phyloP scores from a whole-genome alignment of 2,797 vertebrate species.

The Cuniculus paca region DNA sequence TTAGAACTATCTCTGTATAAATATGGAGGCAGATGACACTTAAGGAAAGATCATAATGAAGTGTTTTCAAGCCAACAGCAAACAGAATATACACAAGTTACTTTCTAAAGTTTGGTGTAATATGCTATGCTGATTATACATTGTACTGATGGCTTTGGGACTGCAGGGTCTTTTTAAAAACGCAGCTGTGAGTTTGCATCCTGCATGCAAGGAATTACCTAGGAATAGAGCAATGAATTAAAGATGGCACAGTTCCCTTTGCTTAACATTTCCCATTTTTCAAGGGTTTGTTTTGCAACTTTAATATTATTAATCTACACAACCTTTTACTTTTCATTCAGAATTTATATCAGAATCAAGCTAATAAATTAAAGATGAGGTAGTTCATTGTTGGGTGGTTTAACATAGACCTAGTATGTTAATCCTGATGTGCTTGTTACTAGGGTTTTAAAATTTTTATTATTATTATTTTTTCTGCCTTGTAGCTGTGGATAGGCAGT shows the following conservation, averaged over 20 bases:
- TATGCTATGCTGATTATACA: conserved; percentile 14
- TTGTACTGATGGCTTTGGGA: background rate
- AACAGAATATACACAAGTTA: conserved; percentile 9
- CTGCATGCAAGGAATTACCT: conserved; percentile 55
- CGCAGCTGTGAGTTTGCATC: background rate
- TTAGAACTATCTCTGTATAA: conserved; percentile 28
- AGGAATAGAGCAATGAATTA: conserved; percentile 78
- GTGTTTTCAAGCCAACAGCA: background rate
- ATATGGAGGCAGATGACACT: conserved; percentile 12
- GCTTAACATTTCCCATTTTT: conserved; percentile 79
- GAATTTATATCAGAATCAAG: conserved; percentile 82
- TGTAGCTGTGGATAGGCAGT: conserved; percentile 83
- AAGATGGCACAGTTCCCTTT: conserved; percentile 62
- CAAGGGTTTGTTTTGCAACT: conserved; percentile 77
- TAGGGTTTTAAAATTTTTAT: conserved; percentile 77
- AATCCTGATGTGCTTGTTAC: conserved; percentile 81
- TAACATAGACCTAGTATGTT: conserved; percentile 78
- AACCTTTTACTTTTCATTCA: conserved; percentile 78
- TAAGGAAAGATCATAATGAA: conserved; percentile 54
- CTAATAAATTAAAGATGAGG: conserved; percentile 84
- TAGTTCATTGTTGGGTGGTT: conserved; percentile 75
- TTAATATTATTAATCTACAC: conserved; percentile 79
- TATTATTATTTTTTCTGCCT: conserved; percentile 83
- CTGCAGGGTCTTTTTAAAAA: conserved; percentile 54
- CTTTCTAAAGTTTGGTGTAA: conserved; percentile 45